A percentile compares a stretch with the other conserved stretches of the same genome.
Evolutionary conservation across 2,888 invertebrate genomes (phyloP).

Genomic region (Drosophila dives): DNA sequence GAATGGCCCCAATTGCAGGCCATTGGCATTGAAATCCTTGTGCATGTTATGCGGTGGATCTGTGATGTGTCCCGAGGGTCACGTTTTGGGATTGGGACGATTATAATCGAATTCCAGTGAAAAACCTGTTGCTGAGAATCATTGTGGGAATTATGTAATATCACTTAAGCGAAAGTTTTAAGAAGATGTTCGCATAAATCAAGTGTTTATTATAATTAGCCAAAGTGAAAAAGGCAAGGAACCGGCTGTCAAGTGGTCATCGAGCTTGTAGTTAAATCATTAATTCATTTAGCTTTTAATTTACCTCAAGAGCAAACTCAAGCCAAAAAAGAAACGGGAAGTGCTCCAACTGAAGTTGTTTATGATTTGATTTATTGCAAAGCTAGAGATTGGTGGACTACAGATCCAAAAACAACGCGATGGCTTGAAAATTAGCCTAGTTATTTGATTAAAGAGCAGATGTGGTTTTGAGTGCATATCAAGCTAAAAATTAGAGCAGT

Average conservation of each 20-base stretch:
- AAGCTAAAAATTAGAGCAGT: constrained; percentile 67
- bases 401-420: constrained; percentile 15
- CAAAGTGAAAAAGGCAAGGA: constrained; percentile 1
- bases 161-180: constrained; percentile 40
- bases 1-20: constrained; percentile 64
- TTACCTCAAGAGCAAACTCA: constrained; percentile 43
- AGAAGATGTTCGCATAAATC: constrained; percentile 33
- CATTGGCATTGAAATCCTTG: constrained; percentile 77
- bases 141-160: constrained; percentile 67
- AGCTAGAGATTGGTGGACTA: constrained; percentile 15
- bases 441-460: constrained; percentile 32
- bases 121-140: constrained; percentile 73
- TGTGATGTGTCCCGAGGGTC: constrained; percentile 60
- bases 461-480: constrained; percentile 55
- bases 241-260: constrained; percentile 36
- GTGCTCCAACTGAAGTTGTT: constrained; percentile 36
- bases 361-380: constrained; percentile 51
- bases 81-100: constrained; percentile 28
- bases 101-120: constrained; percentile 50
- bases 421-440: constrained; percentile 67
- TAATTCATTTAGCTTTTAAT: constrained; percentile 49
- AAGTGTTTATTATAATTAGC: constrained; percentile 27
- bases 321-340: constrained; percentile 53
- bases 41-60: constrained; percentile 20
- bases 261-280: constrained; percentile 42